Conservation (phyloP, 2,797 vertebrate species). For the Lycodopsis pacificus region DNA sequence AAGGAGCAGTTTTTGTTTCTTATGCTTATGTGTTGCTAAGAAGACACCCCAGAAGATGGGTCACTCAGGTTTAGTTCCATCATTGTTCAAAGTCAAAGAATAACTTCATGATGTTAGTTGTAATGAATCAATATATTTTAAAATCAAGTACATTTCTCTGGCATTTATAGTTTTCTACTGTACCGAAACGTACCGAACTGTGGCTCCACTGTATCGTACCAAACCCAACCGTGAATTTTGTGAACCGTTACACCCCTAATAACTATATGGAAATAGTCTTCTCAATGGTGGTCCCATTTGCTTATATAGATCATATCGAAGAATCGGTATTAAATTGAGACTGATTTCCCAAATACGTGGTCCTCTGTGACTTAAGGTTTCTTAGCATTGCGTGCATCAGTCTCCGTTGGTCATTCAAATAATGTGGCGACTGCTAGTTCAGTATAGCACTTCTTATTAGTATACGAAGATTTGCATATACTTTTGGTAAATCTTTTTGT, state of each 20-base stretch:
- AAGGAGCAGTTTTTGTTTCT: too few relatives aligned
- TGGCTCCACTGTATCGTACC: too few relatives aligned
- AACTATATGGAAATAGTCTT: background rate
- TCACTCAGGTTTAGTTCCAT: too few relatives aligned
- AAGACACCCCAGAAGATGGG: too few relatives aligned
- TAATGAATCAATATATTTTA: too few relatives aligned
- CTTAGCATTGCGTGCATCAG: background rate
- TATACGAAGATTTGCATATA: slow-evolving; percentile 9
- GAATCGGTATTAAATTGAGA: background rate
- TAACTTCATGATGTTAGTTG: too few relatives aligned
- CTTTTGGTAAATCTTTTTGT: background rate
- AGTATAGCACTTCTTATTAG: background rate
- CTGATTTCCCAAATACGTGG: background rate
- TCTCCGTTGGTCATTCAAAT: background rate
- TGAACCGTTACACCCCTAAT: background rate
- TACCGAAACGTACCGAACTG: too few relatives aligned
- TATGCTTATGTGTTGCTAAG: too few relatives aligned
- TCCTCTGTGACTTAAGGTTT: background rate
- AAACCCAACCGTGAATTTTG: too few relatives aligned
- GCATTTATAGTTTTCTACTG: too few relatives aligned
- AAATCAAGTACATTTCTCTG: too few relatives aligned
- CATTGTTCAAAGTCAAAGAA: too few relatives aligned
- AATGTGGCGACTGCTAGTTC: background rate
- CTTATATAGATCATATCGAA: background rate
- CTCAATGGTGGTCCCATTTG: background rate